Percentiles rank a stretch among this genome's conserved stretches.
phyloP scores from a whole-genome alignment of 2,888 invertebrate genomes.

The Stenolophus ochropezus region DNA sequence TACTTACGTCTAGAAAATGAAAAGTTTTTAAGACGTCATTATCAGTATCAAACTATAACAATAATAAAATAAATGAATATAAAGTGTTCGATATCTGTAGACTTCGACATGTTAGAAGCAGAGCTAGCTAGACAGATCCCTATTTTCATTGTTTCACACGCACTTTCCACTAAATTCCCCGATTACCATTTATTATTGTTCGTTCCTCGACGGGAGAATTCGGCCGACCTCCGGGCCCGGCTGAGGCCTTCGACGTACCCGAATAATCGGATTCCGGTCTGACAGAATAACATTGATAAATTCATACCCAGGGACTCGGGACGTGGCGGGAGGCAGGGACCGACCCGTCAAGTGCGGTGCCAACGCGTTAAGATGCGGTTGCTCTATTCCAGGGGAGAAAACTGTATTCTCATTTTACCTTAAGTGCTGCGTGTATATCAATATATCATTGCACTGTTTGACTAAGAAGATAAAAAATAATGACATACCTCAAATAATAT shows the following conservation, averaged over 20 bases:
- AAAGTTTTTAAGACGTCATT: too few relatives aligned
- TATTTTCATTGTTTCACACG: constrained; percentile 47
- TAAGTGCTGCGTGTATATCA: not conserved
- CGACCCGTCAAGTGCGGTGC: not conserved
- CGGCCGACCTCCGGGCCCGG: not conserved
- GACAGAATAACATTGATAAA: constrained; percentile 56
- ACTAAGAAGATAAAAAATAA: too few relatives aligned
- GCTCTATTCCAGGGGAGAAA: too few relatives aligned
- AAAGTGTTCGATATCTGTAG: too few relatives aligned
- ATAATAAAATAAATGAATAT: too few relatives aligned
- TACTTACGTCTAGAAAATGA: too few relatives aligned
- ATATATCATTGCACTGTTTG: too few relatives aligned
- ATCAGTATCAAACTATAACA: too few relatives aligned
- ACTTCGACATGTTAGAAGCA: too few relatives aligned
- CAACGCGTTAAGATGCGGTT: constrained; percentile 10
- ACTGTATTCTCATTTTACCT: too few relatives aligned
- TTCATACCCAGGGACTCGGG: constrained; percentile 41
- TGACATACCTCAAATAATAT: too few relatives aligned
- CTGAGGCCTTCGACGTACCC: constrained; percentile 22
- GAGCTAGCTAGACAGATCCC: too few relatives aligned
- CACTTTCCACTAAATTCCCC: constrained; percentile 38
- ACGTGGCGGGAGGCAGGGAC: constrained; percentile 6
- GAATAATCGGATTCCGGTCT: constrained; percentile 50
- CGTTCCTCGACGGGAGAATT: not conserved
- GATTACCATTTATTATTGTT: constrained; percentile 43